These are phyloP conservation scores for Conops quadrifasciatus DNA, from an alignment of 2,888 invertebrate species.

Conservation along the genomic window DNA sequence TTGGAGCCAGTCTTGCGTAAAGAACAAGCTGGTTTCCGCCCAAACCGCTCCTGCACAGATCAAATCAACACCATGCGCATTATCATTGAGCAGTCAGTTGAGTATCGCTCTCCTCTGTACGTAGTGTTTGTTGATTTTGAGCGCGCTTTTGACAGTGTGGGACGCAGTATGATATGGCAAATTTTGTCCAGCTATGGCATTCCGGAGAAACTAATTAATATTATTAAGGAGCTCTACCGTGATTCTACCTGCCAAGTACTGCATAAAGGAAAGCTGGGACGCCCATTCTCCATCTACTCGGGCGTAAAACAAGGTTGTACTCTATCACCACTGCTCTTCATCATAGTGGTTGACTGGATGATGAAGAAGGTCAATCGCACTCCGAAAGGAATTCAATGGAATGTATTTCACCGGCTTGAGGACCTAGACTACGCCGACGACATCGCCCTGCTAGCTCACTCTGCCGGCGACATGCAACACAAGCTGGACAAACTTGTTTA, in stretches of 20 bases:
- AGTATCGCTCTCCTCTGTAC: background rate
- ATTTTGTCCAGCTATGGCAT: background rate
- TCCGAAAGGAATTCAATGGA: background rate
- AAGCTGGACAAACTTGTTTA: background rate
- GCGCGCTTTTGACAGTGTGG: background rate
- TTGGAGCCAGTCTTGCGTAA: background rate
- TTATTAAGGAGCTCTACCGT: background rate
- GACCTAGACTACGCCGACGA: slow-evolving; percentile 17
- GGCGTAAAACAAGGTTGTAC: background rate
- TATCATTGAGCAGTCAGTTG: background rate
- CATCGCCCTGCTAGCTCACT: background rate
- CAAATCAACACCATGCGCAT: background rate
- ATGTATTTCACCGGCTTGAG: slow-evolving; percentile 8
- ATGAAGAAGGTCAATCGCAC: background rate
- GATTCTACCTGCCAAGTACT: background rate
- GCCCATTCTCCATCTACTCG: background rate
- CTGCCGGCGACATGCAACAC: background rate
- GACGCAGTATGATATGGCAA: background rate
- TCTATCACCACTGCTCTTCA: slow-evolving; percentile 2
- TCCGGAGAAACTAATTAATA: background rate
- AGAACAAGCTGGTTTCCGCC: background rate
- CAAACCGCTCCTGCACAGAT: background rate
- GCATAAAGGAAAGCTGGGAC: background rate
- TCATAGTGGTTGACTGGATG: background rate
- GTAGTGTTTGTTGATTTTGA: background rate